phyloP scores from a whole-genome alignment of 2,888 invertebrate species.

The Aquatica leii region DNA sequence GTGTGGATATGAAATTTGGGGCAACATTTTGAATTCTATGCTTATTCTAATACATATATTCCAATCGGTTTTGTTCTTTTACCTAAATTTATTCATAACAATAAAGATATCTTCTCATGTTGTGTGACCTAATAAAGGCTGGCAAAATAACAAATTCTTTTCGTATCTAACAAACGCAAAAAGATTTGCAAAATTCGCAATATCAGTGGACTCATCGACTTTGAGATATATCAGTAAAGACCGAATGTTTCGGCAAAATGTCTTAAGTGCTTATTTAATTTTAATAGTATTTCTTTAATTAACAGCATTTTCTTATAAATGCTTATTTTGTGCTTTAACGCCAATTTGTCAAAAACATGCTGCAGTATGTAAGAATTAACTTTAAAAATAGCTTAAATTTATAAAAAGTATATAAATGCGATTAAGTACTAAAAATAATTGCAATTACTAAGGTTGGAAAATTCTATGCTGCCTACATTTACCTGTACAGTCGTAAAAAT shows the following conservation, averaged over 20 bases:
- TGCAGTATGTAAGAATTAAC: too few species aligned
- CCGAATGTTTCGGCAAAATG: background rate
- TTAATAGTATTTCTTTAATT: too few species aligned
- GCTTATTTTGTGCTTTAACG: too few species aligned
- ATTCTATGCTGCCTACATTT: too few species aligned
- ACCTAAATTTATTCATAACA: conserved; percentile 11
- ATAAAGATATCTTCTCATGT: conserved; percentile 6
- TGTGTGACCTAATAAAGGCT: conserved; percentile 4
- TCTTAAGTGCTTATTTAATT: too few species aligned
- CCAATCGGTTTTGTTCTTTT: conserved; percentile 21
- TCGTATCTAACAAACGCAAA: background rate
- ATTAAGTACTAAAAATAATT: too few species aligned
- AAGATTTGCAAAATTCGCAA: conserved; percentile 5
- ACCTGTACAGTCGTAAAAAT: too few species aligned
- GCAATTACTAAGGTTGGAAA: too few species aligned
- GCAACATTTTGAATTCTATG: conserved; percentile 19
- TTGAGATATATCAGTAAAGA: background rate
- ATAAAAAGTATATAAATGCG: too few species aligned
- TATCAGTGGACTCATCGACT: background rate
- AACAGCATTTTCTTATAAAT: too few species aligned
- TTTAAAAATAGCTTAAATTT: too few species aligned
- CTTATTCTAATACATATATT: conserved; percentile 15
- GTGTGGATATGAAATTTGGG: conserved; percentile 13
- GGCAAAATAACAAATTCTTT: background rate
- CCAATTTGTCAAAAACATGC: too few species aligned